These are phyloP conservation scores for Pagetopsis macropterus DNA, from an alignment of 2,797 vertebrate species.

Conservation along the genomic window DNA sequence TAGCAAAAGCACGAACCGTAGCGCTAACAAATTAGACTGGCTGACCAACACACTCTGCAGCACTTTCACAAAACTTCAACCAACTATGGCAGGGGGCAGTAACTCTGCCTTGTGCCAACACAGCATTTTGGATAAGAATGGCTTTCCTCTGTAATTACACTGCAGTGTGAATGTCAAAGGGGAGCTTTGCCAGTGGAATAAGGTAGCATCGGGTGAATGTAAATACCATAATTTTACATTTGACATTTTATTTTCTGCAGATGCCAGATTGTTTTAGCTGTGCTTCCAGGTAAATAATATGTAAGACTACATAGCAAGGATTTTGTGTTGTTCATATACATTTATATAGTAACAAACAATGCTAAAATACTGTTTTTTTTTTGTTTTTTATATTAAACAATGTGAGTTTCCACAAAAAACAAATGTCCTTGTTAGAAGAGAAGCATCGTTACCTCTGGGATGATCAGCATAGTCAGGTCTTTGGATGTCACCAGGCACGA, in stretches of 20 bases:
- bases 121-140: not conserved
- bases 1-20: not conserved
- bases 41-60: not conserved
- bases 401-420: not conserved
- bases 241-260: not conserved
- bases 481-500: constrained; percentile 94
- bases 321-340: not conserved
- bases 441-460: constrained; percentile 90
- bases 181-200: not conserved
- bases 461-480: constrained; percentile 99
- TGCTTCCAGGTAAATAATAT: not conserved
- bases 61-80: constrained; percentile 9
- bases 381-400: not conserved
- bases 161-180: not conserved
- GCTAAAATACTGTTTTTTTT: not conserved
- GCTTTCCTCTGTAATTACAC: not conserved
- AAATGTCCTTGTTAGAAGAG: not conserved
- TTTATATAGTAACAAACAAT: not conserved
- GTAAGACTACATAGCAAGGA: not conserved
- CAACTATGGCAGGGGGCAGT: not conserved
- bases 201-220: not conserved
- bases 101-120: not conserved
- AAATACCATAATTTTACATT: not conserved
- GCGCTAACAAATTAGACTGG: not conserved
- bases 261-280: not conserved